Evolutionary conservation across 2,113 vertebrate species (phyloP), one percentile per base, ranked within the genome.

Genomic region (Passerina amoena): DNA sequence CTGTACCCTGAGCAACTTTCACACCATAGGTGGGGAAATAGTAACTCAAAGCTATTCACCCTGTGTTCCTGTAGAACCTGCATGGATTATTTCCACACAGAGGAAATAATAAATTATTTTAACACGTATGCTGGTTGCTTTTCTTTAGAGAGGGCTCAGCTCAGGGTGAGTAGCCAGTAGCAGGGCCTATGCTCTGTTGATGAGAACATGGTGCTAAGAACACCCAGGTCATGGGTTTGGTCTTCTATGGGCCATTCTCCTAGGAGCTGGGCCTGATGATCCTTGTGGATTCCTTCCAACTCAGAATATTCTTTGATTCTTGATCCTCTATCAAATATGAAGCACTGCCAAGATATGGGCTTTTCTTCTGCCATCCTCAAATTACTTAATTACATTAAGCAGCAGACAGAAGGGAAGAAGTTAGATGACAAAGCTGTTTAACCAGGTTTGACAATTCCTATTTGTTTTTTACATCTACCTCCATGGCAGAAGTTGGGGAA

Each of bases 51-150:
- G 75, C 73, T 75, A 23, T 12, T 85, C 28, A 51, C 80, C 28
- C 83, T 86, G 19, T 48, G 23, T 92, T 92, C 27, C 69, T 70
- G 66, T 69, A 88, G 86, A 56, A 82, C 63, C 77, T 87, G 57
- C 63, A 53, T 45, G 45, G 75, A 91, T 76, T 38, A 61, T 38
- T 38, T 38, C 70, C 70, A 89, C 70, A 54, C 50, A 66, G 25
- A 89, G 78, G 63, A 97, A 97, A 96, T 98, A 98, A 97, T 98
- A 97, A 97, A 97, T 98, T 98, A 98, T 97, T 98, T 98, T 98
- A 86, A 85, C 94, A 63, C 0, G 19, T 44, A 11, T 54, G 21
- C n/a, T 57, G 42, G 42, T 51, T 54, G 14, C 12, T 76, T 82
- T 63, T 79, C 42, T 71, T 85, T 37, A 50, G 20, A 69, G 65